A percentile compares a stretch with the other conserved stretches of the same genome.
Evolutionary conservation across 2,797 vertebrate species (phyloP).

Genomic region (Gobionotothen gibberifrons): DNA sequence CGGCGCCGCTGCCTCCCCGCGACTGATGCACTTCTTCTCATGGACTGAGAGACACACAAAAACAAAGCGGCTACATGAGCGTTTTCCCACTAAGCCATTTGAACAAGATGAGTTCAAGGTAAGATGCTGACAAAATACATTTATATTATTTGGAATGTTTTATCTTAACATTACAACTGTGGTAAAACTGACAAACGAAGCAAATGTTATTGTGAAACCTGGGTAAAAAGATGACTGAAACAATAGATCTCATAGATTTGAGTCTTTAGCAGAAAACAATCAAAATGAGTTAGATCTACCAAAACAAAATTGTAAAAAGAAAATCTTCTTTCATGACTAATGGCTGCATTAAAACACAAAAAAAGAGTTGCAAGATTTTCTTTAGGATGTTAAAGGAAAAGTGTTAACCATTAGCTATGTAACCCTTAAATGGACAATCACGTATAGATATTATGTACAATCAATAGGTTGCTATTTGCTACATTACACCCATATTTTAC

Average conservation of each 20-base stretch:
- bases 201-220: neutral
- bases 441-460: too few relatives aligned
- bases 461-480: too few relatives aligned
- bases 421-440: too few relatives aligned
- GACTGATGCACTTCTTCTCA: conserved; percentile 96
- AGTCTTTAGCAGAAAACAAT: neutral
- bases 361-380: too few relatives aligned
- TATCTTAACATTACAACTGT: neutral
- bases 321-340: neutral
- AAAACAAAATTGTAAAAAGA: neutral
- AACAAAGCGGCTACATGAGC: neutral
- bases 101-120: neutral
- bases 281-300: neutral
- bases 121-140: neutral
- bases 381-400: too few relatives aligned
- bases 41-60: conserved; percentile 81
- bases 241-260: neutral
- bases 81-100: neutral
- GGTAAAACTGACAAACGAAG: neutral
- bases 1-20: conserved; percentile 91
- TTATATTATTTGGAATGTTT: neutral
- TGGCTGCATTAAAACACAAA: too few relatives aligned
- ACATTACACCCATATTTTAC: too few relatives aligned
- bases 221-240: neutral
- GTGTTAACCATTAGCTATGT: too few relatives aligned